Percentiles rank a stretch among this genome's conserved stretches.
Conservation (phyloP, 2,888 invertebrate genomes). For the Cantharis nigra region DNA sequence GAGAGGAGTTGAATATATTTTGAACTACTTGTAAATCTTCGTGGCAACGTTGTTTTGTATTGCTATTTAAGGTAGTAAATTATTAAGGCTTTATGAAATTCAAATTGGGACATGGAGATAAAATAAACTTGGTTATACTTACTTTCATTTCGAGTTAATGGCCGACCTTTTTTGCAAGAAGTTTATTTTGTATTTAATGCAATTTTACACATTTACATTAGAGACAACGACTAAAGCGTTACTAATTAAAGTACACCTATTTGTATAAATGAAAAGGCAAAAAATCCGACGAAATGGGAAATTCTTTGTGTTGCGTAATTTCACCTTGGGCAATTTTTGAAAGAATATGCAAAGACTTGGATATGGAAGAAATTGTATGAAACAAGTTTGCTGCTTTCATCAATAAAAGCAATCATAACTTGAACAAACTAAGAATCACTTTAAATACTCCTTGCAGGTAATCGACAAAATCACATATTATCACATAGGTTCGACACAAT, state of each 20-base stretch:
- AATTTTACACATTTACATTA: background rate
- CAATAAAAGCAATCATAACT: background rate
- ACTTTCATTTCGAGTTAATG: conserved; percentile 13
- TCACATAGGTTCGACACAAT: background rate
- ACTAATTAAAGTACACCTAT: background rate
- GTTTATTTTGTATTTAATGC: background rate
- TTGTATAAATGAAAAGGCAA: background rate
- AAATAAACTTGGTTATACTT: conserved; percentile 4
- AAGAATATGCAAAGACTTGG: background rate
- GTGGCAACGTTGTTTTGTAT: conserved; percentile 3
- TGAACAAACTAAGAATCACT: background rate
- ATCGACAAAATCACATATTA: too few relatives aligned
- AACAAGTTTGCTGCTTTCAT: background rate
- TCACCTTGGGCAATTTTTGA: background rate
- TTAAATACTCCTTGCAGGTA: background rate
- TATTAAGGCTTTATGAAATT: conserved; percentile 13
- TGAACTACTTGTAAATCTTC: conserved; percentile 13
- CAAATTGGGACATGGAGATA: conserved; percentile 8
- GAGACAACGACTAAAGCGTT: background rate
- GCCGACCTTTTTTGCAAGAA: conserved; percentile 13
- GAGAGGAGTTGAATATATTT: conserved; percentile 11
- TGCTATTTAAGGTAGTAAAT: conserved; percentile 11
- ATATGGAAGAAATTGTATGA: background rate
- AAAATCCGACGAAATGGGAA: background rate
- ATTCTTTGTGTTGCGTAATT: background rate